Conservation (phyloP, 1,140 invertebrate species). For the Drosophila punjabiensis region DNA sequence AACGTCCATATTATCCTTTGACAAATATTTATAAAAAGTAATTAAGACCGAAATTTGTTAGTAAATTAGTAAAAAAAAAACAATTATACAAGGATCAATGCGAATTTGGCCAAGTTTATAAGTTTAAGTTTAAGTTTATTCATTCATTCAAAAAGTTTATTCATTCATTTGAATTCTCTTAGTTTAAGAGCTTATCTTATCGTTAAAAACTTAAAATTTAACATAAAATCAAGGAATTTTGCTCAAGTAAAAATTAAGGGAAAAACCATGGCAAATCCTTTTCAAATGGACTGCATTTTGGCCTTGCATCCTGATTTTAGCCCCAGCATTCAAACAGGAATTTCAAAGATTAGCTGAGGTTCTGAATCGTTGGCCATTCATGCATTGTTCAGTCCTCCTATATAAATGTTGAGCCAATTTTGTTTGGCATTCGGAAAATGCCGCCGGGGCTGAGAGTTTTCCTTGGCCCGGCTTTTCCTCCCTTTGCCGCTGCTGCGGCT, state of each 20-base stretch:
- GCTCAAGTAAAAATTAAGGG: neutral
- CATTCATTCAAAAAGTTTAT: too few relatives aligned
- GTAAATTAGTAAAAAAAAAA: too few relatives aligned
- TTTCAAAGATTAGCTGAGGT: conserved; percentile 28
- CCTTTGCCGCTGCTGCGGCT: neutral
- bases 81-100: too few relatives aligned
- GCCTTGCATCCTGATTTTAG: conserved; percentile 8
- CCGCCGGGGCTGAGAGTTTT: conserved; percentile 18
- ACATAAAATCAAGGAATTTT: neutral
- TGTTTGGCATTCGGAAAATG: conserved; percentile 46
- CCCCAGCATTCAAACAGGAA: neutral
- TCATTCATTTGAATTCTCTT: too few relatives aligned
- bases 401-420: conserved; percentile 60
- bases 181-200: too few relatives aligned
- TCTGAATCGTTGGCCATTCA: conserved; percentile 16
- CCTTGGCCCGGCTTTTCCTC: neutral
- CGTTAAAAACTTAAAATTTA: too few relatives aligned
- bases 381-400: conserved; percentile 28
- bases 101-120: too few relatives aligned
- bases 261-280: neutral
- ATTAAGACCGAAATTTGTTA: too few relatives aligned
- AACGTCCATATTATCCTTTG: too few relatives aligned
- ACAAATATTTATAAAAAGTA: too few relatives aligned
- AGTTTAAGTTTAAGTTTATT: too few relatives aligned
- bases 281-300: neutral